Evolutionary conservation across 2,888 invertebrate species (phyloP).

Genomic region (Teinopalpus imperialis): DNA sequence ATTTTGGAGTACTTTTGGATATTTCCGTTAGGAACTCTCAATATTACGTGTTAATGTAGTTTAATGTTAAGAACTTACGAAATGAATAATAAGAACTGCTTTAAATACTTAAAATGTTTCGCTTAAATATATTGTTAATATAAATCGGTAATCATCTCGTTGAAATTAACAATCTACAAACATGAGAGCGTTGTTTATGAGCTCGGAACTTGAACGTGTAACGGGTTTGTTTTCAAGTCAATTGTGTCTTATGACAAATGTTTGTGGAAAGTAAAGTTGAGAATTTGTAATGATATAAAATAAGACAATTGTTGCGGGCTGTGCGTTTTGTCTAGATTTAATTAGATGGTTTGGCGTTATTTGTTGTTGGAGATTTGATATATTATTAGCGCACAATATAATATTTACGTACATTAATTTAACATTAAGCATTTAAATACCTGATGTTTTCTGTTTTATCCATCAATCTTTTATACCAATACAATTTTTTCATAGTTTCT

Average conservation of each 20-base stretch:
- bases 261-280: slow-evolving; percentile 51
- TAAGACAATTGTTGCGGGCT: slow-evolving; percentile 68
- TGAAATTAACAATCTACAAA: too few species aligned
- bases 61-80: slow-evolving; percentile 49
- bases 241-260: slow-evolving; percentile 56
- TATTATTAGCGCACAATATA: too few species aligned
- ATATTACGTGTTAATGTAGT: slow-evolving; percentile 27
- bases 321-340: slow-evolving; percentile 69
- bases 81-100: slow-evolving; percentile 52
- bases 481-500: not conserved
- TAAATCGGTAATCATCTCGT: too few species aligned
- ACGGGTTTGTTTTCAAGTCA: slow-evolving; percentile 53
- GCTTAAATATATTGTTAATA: not conserved
- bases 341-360: slow-evolving; percentile 50
- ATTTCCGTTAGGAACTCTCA: slow-evolving; percentile 67
- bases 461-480: slow-evolving; percentile 8
- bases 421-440: too few species aligned
- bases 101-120: slow-evolving; percentile 36
- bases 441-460: too few species aligned
- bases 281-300: slow-evolving; percentile 58
- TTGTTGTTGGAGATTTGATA: slow-evolving; percentile 24
- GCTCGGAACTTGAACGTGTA: slow-evolving; percentile 35
- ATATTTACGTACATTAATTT: too few species aligned
- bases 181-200: too few species aligned
- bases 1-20: slow-evolving; percentile 74